Base-by-base conservation (phyloP, 2,113 vertebrate species). In the Morphnarchus princeps region DNA sequence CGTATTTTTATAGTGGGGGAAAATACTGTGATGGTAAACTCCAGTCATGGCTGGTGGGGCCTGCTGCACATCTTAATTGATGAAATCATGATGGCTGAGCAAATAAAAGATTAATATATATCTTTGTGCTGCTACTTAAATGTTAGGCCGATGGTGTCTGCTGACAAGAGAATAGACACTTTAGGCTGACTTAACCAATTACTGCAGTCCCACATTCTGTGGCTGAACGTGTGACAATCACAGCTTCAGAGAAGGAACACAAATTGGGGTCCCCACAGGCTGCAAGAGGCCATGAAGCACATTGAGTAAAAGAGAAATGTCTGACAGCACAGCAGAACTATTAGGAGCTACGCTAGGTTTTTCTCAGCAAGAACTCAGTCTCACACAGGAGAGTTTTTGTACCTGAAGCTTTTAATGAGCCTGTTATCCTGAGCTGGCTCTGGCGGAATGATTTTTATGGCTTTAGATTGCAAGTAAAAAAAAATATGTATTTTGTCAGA, bases 381-480 rank as follows among this genome's bases (percentile, higher is more conserved):
- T 91, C 65, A 84, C 43, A 85, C 16, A 76, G 26, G 22, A 74
- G 38, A 54, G 16, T 34, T 84, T 92, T 93, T 13, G 3, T 78
- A 97, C 45, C 54, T 59, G 67, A 93, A 92, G 72, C n/a, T 87
- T 93, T 95, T 94, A 94, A 93, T 80, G 18, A 96, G 32, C 8
- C 5, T 93, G 93, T 96, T 86, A 95, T 70, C 45, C 17, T 21
- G 52, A 89, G 13, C 3, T 29, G 21, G 21, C n/a, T 77, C 70
- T 72, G 59, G 17, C 14, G 71, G 61, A 81, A 80, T 57, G 17
- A 90, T 69, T 67, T 31, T 69, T 91, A 69, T 19, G 9, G 20
- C 8, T 93, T 93, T 25, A 93, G 36, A 55, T 4, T 40, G 31
- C 8, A 82, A 71, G 85, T 45, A 29, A 25, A 63, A 87, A 74